Conservation (phyloP, 2,797 vertebrate species). For the Hyperoplus lanceolatus region DNA sequence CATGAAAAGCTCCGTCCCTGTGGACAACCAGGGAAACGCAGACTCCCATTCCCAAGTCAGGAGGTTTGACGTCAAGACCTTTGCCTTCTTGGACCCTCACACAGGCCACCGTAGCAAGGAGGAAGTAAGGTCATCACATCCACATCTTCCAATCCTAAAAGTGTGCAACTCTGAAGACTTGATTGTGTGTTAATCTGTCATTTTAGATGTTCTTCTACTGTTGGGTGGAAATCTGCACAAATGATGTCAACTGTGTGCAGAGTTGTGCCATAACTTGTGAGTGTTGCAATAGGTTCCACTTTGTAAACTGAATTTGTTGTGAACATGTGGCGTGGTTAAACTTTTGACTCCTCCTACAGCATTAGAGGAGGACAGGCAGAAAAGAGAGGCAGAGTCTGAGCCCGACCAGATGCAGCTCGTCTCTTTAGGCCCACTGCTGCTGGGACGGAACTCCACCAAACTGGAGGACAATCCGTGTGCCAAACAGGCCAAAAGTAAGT, state of each 20-base stretch:
- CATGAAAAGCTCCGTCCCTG: slow-evolving; percentile 74
- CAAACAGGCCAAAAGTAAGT: slow-evolving; percentile 47
- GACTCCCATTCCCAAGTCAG: slow-evolving; percentile 71
- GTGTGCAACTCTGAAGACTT: background rate
- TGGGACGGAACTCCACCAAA: slow-evolving; percentile 51
- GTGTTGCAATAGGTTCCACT: slow-evolving; percentile 23
- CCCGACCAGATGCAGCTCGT: slow-evolving; percentile 58
- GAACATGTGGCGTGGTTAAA: background rate
- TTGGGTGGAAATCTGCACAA: slow-evolving; percentile 82
- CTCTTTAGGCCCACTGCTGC: slow-evolving; percentile 71
- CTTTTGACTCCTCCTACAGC: slow-evolving; percentile 50
- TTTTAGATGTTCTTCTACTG: slow-evolving; percentile 81
- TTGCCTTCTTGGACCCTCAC: slow-evolving; percentile 78
- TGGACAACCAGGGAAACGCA: slow-evolving; percentile 57
- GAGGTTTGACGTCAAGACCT: slow-evolving; percentile 82
- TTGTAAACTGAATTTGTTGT: background rate
- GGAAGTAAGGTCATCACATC: slow-evolving; percentile 58
- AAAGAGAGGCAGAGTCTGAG: slow-evolving; percentile 44
- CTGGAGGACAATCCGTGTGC: slow-evolving; percentile 10
- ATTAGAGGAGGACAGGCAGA: slow-evolving; percentile 57
- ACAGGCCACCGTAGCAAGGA: slow-evolving; percentile 74
- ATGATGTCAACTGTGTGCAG: slow-evolving; percentile 69
- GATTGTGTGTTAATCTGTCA: background rate
- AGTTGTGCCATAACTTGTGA: slow-evolving; percentile 74
- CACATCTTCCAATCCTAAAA: background rate